A percentile compares a stretch with the other conserved stretches of the same genome.
These are phyloP conservation scores for Tokudaia tokunoshimensis DNA, from an alignment of 2,797 vertebrate species.

Conservation along the genomic window DNA sequence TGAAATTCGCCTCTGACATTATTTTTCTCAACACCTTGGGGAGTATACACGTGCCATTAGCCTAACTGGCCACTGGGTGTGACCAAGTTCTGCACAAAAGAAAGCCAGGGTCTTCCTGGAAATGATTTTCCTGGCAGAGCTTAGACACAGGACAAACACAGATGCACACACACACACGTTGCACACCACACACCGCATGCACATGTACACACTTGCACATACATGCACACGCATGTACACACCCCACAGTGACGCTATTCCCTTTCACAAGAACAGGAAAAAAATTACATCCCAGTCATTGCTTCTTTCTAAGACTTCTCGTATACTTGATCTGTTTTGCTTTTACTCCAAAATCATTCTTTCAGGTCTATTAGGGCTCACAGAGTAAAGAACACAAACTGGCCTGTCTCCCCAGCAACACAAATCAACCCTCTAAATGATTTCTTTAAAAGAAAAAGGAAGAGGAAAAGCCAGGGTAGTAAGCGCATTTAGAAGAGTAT, in stretches of 20 bases:
- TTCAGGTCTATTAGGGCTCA: background rate
- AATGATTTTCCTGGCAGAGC: conserved; percentile 16
- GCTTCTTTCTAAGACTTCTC: background rate
- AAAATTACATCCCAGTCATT: background rate
- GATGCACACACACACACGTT: conserved; percentile 40
- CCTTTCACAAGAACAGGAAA: background rate
- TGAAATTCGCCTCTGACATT: conserved; percentile 62
- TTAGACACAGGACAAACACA: background rate
- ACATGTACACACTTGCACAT: background rate
- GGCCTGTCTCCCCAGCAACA: background rate
- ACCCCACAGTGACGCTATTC: background rate
- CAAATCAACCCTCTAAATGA: background rate
- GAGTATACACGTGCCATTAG: conserved; percentile 84
- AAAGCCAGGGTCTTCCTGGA: conserved; percentile 68
- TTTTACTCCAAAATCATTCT: conserved; percentile 13
- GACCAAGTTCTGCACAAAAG: conserved; percentile 86
- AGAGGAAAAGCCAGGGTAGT: rapidly evolving
- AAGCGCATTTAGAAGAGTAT: background rate
- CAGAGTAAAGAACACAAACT: background rate
- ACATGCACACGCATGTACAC: background rate
- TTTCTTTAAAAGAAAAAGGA: background rate
- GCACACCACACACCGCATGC: background rate
- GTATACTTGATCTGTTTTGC: background rate
- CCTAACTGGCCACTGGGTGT: conserved; percentile 88
- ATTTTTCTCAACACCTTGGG: conserved; percentile 79